phyloP scores from a whole-genome alignment of 2,113 vertebrate species.

The Camelus bactrianus region DNA sequence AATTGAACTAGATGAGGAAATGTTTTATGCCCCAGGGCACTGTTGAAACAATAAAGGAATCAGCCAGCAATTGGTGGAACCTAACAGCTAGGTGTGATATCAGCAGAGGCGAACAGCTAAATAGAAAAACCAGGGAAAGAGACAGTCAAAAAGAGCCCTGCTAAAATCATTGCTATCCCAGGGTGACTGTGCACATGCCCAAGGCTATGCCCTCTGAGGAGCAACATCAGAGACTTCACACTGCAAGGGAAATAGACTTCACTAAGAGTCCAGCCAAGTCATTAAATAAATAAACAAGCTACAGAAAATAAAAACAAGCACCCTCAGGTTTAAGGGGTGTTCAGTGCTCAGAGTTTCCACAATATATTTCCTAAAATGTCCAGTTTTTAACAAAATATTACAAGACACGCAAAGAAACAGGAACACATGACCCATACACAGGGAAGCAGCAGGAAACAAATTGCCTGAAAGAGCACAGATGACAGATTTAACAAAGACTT shows the following conservation, averaged over 20 bases:
- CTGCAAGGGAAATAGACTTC: not conserved
- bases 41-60: not conserved
- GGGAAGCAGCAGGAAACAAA: not conserved
- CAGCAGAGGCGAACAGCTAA: not conserved
- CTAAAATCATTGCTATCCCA: not conserved
- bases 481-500: not conserved
- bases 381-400: not conserved
- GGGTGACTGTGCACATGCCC: not conserved
- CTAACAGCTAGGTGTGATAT: not conserved
- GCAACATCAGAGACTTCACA: not conserved
- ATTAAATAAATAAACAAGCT: not conserved
- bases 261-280: not conserved
- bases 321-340: not conserved
- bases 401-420: not conserved
- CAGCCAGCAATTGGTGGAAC: not conserved
- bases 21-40: not conserved
- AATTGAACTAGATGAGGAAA: not conserved
- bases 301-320: not conserved
- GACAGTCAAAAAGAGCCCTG: not conserved
- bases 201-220: not conserved
- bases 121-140: conserved; percentile 6
- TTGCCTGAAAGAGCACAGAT: not conserved
- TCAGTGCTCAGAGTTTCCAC: not conserved
- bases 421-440: not conserved
- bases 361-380: not conserved